phyloP scores from a whole-genome alignment of 2,888 invertebrate species.

The Tipula helvola region DNA sequence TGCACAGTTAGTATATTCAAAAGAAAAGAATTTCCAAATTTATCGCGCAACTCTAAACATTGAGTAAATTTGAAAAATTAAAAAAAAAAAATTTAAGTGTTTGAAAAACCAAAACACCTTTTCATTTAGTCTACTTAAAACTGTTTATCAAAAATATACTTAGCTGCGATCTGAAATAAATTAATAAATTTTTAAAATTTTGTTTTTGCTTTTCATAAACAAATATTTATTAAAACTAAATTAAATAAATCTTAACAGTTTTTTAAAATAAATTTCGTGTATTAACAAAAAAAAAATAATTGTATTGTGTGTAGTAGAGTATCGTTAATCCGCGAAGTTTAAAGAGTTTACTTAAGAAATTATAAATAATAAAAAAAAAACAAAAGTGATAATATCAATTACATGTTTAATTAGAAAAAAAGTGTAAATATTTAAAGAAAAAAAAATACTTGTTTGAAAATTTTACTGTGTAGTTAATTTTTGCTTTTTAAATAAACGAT shows the following conservation, averaged over 20 bases:
- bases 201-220: background rate
- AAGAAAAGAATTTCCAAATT: background rate
- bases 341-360: background rate
- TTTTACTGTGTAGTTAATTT: background rate
- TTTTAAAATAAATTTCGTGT: background rate
- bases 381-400: background rate
- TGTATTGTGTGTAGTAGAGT: background rate
- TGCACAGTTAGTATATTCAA: background rate
- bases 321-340: slow-evolving; percentile 4
- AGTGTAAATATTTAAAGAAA: background rate
- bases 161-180: background rate
- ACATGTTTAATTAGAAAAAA: background rate
- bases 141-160: background rate
- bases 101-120: background rate
- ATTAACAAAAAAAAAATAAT: background rate
- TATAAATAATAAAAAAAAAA: background rate
- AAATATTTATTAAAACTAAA: background rate
- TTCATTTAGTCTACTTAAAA: background rate
- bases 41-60: background rate
- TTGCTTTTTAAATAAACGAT: background rate
- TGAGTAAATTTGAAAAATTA: background rate
- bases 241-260: background rate
- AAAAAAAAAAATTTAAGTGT: background rate
- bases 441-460: background rate
- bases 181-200: background rate